Base-by-base conservation (phyloP, 2,888 invertebrate genomes). In the Ectobius pallidus region DNA sequence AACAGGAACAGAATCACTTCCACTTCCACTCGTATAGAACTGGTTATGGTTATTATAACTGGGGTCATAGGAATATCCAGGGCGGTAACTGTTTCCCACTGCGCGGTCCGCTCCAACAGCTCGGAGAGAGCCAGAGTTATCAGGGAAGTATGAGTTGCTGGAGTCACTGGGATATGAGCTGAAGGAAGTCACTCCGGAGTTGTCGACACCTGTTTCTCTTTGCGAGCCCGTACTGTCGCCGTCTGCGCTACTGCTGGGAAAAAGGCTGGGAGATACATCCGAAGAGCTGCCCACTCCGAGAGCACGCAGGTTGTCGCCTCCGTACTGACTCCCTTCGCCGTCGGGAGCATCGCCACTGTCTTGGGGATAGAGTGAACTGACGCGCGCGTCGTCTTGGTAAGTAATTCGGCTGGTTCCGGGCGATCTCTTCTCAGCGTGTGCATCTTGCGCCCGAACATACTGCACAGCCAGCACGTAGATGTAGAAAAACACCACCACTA, bases 401-500 rank as follows among this genome's bases (percentile, higher is more conserved):
- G 72, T 18, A n/a, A 34, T 52, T 18, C 25, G 20, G 14, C 58
- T 25, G 42, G 46, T 18, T 63, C 71, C 9, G 20, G 46, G 3
- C 49, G 68, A 52, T 39, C 58, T 27, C 22, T 25, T 52, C 7
- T 52, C 22, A 22, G 25, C 1, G n/a, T 27, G 30, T n/a, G 27
- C 16, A 11, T 74, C 71, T 7, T 62, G 46, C 1, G 74, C 74
- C 6, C 71, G 62, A 18, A 71, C 61, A 25, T 71, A 62, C 63
- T 74, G 74, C 3, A 74, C 65, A 4, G 69, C 74, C 63, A 69
- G 20, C 63, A 74, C 74, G 61, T 74, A 72, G 20, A 74, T 30
- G 72, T 72, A 72, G 52, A 74, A 22, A 70, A 74, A 69, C 46
- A 52, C 63, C 34, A 72, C 72, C 42, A 72, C 69, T 14, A 74